Base-by-base conservation (phyloP, 2,797 vertebrate genomes). In the Thalassophryne amazonica region DNA sequence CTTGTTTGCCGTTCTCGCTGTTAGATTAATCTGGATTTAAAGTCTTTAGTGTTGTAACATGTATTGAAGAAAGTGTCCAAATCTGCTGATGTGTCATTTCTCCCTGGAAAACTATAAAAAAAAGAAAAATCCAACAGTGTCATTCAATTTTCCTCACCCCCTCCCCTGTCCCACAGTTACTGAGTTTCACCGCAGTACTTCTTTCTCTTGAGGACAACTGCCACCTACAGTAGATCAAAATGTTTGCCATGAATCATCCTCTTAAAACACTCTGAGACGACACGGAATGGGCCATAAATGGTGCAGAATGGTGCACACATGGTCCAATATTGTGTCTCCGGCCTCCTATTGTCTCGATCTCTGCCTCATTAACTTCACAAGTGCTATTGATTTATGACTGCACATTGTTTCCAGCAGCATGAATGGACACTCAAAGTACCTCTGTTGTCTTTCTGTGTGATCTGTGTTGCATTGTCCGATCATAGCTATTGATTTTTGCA, bases 331-430 rank as follows among this genome's bases (percentile, higher is more conserved):
- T 64, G 20, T 35, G 11, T 71, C 52, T 53, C 46, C 37, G 48
- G 55, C 52, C 57, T 66, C 35, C 51, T 49, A 55, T 69, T 53
- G 53, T 76, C 55, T 37, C 24, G 4, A 35, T 48, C 47, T 48
- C 37, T 65, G 73, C 76, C 69, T 80, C 78, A 81, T 83, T 76
- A 49, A 67, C 52, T 69, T 57, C 46, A 46, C 53, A 81, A 83
- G 59, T 56, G 59, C 51, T 53, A 60, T 66, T 83, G 78, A 83
- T 81, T 74, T 66, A 81, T 74, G 40, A 47, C 40, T 35, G 50
- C 52, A 45, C 13, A 61, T 54, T 39, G 60, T 66, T 66, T 66
- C 50, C 51, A 40, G 19, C 40, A 41, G 39, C 27, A 33, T 40
- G 39, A 62, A 45, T 40, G 27, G 56, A 60, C 39, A 60, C 25